Percentiles rank a stretch among this genome's conserved stretches.
These are phyloP conservation scores for Leucoraja erinaceus DNA, from an alignment of 2,113 vertebrate genomes.

Conservation along the genomic window DNA sequence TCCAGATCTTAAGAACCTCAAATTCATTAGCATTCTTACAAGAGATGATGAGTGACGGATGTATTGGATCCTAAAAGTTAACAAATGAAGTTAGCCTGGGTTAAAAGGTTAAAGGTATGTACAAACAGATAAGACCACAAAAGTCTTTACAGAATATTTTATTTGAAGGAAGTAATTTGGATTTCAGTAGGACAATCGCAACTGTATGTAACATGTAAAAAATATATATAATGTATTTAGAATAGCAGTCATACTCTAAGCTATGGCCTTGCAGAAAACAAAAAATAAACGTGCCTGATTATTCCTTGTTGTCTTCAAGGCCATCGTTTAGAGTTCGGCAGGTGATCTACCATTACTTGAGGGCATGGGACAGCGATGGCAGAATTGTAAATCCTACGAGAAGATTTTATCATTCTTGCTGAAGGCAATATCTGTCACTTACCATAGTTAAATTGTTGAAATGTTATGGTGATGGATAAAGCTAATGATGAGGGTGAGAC, in stretches of 20 bases:
- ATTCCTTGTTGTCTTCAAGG: background rate
- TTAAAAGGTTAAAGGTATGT: background rate
- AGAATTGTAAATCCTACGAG: slow-evolving; percentile 45
- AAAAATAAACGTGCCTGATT: background rate
- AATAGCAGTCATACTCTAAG: too few relatives aligned
- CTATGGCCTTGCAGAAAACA: too few relatives aligned
- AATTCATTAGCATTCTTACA: background rate
- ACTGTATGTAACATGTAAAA: too few relatives aligned
- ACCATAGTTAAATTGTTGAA: slow-evolving; percentile 38
- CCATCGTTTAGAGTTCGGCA: background rate
- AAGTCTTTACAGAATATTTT: background rate
- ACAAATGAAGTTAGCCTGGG: background rate
- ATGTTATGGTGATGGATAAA: slow-evolving; percentile 46
- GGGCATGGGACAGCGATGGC: slow-evolving; percentile 31
- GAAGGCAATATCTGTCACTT: slow-evolving; percentile 46
- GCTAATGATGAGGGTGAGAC: slow-evolving; percentile 42
- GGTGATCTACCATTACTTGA: background rate
- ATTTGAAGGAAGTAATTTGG: background rate
- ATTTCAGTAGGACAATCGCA: background rate
- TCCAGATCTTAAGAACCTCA: background rate
- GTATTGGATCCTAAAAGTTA: slow-evolving; percentile 6
- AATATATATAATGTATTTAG: background rate
- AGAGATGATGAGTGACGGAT: background rate
- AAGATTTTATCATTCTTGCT: slow-evolving; percentile 52
- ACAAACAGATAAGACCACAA: background rate